A percentile compares a stretch with the other conserved stretches of the same genome.
phyloP scores from a whole-genome alignment of 2,113 vertebrate species.

The Cinclus mexicanus region DNA sequence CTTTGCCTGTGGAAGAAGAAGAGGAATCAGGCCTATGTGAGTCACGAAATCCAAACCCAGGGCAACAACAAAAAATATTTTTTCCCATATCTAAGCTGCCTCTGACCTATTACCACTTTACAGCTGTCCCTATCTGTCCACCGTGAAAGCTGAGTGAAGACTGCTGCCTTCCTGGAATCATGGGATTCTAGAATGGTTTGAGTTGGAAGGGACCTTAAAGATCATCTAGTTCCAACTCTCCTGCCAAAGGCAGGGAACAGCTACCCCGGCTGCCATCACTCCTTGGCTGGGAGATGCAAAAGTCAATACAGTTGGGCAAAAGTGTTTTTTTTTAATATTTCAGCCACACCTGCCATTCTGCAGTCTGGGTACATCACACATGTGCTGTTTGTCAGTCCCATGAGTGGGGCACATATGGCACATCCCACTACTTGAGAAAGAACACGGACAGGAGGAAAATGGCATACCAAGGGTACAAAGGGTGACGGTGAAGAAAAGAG shows the following conservation, averaged over 20 bases:
- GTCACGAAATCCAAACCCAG: neutral
- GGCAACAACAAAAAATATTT: fast-evolving
- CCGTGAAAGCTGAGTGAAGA: neutral
- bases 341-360: neutral
- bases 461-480: neutral
- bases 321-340: neutral
- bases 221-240: neutral
- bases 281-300: neutral
- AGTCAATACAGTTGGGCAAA: neutral
- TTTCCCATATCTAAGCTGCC: neutral
- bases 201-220: neutral
- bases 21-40: neutral
- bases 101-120: neutral
- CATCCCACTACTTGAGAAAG: neutral
- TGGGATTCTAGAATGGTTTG: neutral
- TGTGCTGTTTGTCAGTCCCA: neutral
- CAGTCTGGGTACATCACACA: neutral
- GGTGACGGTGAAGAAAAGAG: neutral
- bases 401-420: too few relatives aligned
- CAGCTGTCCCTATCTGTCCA: fast-evolving
- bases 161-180: neutral
- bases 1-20: neutral
- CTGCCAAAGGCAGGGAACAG: neutral
- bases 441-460: neutral
- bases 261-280: neutral